Evolutionary conservation across 1,140 invertebrate genomes (phyloP).

Genomic region (Hypsibius dujardini): DNA sequence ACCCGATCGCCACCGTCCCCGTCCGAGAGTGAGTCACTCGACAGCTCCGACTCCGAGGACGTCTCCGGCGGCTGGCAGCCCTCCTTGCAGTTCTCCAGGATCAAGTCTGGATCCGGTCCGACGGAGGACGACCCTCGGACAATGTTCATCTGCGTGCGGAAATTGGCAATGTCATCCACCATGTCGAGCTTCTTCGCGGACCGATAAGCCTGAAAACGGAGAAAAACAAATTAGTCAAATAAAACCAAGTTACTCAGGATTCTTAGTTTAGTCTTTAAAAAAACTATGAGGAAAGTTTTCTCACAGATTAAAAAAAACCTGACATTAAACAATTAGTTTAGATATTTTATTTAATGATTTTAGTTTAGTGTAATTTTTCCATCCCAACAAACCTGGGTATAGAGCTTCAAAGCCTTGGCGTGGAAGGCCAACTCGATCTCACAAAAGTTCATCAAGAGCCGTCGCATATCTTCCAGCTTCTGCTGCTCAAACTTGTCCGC

Average conservation of each 20-base stretch:
- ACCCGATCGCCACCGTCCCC: too few species aligned
- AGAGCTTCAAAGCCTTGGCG: neutral
- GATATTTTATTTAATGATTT: too few species aligned
- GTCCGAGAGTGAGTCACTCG: too few species aligned
- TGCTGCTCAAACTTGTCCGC: conserved; percentile 8
- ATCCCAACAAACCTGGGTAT: neutral
- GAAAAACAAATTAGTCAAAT: too few species aligned
- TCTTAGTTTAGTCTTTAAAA: too few species aligned
- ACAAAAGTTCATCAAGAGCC: conserved; percentile 1
- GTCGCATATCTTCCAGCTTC: conserved; percentile 10
- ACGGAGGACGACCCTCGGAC: neutral
- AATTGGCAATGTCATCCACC: conserved; percentile 5
- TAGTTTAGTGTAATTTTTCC: too few species aligned
- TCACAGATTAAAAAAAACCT: too few species aligned
- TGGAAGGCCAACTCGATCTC: conserved; percentile 1
- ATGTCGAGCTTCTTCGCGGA: neutral
- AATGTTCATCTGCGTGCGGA: conserved; percentile 3
- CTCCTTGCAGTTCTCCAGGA: neutral
- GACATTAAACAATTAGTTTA: too few species aligned
- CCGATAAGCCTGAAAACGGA: neutral
- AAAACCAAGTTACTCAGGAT: too few species aligned
- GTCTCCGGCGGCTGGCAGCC: neutral
- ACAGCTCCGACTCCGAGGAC: too few species aligned
- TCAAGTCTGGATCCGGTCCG: neutral
- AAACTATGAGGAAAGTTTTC: too few species aligned